Conservation (phyloP, 2,888 invertebrate genomes). For the Neoascia interrupta region DNA sequence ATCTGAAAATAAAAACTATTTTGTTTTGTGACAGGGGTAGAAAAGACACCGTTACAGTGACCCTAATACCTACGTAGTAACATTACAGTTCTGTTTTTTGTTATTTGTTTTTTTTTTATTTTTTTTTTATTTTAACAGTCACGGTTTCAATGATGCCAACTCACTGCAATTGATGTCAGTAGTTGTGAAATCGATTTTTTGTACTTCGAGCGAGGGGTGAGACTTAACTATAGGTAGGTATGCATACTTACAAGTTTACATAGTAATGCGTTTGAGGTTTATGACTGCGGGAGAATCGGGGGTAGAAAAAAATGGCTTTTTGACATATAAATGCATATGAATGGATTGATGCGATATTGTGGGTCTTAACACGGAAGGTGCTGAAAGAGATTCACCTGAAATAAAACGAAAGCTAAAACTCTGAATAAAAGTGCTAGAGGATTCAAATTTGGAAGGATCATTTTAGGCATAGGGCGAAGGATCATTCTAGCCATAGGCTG, state of each 20-base stretch:
- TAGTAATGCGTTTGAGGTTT: slow-evolving; percentile 28
- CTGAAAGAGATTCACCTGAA: too few species aligned
- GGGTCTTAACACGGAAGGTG: too few species aligned
- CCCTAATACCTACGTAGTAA: slow-evolving; percentile 64
- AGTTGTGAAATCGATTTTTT: slow-evolving; percentile 37
- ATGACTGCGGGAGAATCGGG: background rate
- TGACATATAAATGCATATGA: background rate
- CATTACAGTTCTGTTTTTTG: slow-evolving; percentile 8
- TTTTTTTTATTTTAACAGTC: slow-evolving; percentile 11
- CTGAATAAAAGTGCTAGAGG: too few species aligned
- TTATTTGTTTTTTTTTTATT: background rate
- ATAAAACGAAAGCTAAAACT: too few species aligned
- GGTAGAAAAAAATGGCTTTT: slow-evolving; percentile 4
- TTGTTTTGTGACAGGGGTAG: background rate
- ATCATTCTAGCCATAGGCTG: too few species aligned
- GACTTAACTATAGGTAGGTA: too few species aligned
- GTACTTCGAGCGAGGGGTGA: slow-evolving; percentile 15
- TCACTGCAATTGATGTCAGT: slow-evolving; percentile 27
- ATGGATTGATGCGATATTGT: too few species aligned
- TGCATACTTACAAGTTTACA: slow-evolving; percentile 12
- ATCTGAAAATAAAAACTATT: too few species aligned
- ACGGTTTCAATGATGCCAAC: slow-evolving; percentile 4
- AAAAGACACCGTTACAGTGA: slow-evolving; percentile 49
- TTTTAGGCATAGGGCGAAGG: background rate
- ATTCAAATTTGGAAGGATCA: background rate